Percentiles rank a stretch among this genome's conserved stretches.
Conservation (phyloP, 2,797 vertebrate species). For the Sebastes reedi region DNA sequence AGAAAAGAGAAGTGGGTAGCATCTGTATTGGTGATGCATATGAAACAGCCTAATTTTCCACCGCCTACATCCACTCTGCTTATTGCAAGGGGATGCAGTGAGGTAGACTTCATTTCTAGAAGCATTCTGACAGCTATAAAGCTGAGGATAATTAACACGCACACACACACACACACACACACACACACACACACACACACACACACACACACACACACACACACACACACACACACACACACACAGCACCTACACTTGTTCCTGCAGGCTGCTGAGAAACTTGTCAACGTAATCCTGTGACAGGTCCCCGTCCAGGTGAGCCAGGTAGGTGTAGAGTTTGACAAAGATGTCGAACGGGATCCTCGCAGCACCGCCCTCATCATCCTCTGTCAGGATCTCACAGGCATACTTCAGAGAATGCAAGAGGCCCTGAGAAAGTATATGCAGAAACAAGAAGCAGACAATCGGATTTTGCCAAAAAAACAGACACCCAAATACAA, state of each 20-base stretch:
- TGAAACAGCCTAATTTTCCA: neutral
- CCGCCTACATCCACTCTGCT: neutral
- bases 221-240: neutral
- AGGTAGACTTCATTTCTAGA: neutral
- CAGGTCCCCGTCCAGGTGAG: conserved; percentile 84
- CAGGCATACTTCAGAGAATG: conserved; percentile 87
- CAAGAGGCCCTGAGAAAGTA: conserved; percentile 78
- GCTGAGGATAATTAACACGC: neutral
- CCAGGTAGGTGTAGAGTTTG: conserved; percentile 87
- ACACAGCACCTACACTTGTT: conserved; percentile 80
- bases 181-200: neutral
- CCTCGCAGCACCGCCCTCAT: conserved; percentile 82
- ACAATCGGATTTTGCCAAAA: neutral
- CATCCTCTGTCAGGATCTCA: conserved; percentile 88
- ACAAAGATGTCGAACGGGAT: conserved; percentile 85
- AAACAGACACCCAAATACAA: neutral
- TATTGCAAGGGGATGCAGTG: neutral
- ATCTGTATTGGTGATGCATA: neutral
- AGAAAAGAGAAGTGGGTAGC: neutral
- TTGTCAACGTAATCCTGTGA: conserved; percentile 59
- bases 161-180: neutral
- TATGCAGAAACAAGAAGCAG: conserved; percentile 14
- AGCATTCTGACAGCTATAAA: neutral
- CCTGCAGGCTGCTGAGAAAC: conserved; percentile 80
- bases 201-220: neutral